These are phyloP conservation scores for Oncopodura yosiiana DNA, from an alignment of 1,140 invertebrate species.

Conservation along the genomic window DNA sequence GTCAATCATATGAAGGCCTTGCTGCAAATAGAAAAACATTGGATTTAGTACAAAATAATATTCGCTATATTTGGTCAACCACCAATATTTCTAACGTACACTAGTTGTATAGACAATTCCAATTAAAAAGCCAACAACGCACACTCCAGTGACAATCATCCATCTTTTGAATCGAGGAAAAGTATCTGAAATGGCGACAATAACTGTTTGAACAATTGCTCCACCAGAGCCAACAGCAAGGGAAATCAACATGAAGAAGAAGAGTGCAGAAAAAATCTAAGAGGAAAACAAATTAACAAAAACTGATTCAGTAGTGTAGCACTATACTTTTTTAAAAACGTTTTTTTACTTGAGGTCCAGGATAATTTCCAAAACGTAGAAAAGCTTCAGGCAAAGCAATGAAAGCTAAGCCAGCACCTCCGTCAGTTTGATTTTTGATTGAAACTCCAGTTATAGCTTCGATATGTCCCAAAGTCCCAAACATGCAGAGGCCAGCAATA, in stretches of 20 bases:
- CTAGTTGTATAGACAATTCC: slow-evolving; percentile 72
- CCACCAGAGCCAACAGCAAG: slow-evolving; percentile 46
- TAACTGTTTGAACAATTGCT: slow-evolving; percentile 54
- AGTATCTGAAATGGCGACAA: slow-evolving; percentile 58
- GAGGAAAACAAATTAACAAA: too few species aligned
- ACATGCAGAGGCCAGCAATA: slow-evolving; percentile 74
- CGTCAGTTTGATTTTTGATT: slow-evolving; percentile 52
- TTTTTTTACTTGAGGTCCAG: slow-evolving; percentile 48
- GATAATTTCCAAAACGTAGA: slow-evolving; percentile 61
- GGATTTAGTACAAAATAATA: neutral
- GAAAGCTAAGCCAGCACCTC: slow-evolving; percentile 56
- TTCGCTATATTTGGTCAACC: neutral
- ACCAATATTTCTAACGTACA: neutral
- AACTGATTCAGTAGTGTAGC: too few species aligned
- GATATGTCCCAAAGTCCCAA: slow-evolving; percentile 61
- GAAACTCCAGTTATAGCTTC: slow-evolving; percentile 39
- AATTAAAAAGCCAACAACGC: slow-evolving; percentile 52
- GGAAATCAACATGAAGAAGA: slow-evolving; percentile 81
- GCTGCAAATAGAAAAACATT: slow-evolving; percentile 37
- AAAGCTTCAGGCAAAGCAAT: slow-evolving; percentile 84
- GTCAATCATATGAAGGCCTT: slow-evolving; percentile 72
- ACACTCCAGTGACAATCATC: slow-evolving; percentile 49
- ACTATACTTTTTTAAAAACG: neutral
- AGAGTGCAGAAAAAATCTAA: slow-evolving; percentile 69
- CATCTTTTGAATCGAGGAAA: slow-evolving; percentile 55